Evolutionary conservation across 2,888 invertebrate species (phyloP).

Genomic region (Tortrix viridana): DNA sequence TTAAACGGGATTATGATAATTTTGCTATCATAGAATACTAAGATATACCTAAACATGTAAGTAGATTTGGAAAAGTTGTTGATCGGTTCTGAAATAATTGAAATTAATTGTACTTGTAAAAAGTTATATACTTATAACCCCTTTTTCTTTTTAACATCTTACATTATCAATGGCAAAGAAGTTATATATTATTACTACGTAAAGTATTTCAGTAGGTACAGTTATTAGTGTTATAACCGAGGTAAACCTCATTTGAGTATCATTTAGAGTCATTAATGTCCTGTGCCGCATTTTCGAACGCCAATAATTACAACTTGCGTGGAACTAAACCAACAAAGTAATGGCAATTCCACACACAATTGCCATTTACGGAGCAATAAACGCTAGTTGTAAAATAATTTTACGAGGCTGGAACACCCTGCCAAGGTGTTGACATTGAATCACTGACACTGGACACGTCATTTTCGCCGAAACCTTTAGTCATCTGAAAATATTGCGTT

Average conservation of each 20-base stretch:
- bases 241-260: too few species aligned
- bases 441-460: conserved; percentile 15
- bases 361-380: conserved; percentile 8
- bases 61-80: too few species aligned
- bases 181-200: too few species aligned
- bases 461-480: neutral
- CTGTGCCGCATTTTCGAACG: neutral
- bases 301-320: conserved; percentile 23
- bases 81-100: too few species aligned
- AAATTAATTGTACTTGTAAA: too few species aligned
- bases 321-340: conserved; percentile 22
- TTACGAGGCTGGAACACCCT: conserved; percentile 31
- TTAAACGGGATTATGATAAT: conserved; percentile 14
- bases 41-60: too few species aligned
- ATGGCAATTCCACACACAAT: conserved; percentile 26
- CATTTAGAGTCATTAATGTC: too few species aligned
- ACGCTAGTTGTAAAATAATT: conserved; percentile 5
- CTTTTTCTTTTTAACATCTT: too few species aligned
- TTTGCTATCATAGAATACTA: neutral
- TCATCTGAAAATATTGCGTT: neutral
- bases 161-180: too few species aligned
- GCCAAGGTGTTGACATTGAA: conserved; percentile 26
- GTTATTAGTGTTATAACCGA: too few species aligned
- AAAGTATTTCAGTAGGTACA: too few species aligned
- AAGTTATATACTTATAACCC: too few species aligned